These are phyloP conservation scores for Hololepta plana DNA, from an alignment of 2,888 invertebrate species.

Conservation along the genomic window DNA sequence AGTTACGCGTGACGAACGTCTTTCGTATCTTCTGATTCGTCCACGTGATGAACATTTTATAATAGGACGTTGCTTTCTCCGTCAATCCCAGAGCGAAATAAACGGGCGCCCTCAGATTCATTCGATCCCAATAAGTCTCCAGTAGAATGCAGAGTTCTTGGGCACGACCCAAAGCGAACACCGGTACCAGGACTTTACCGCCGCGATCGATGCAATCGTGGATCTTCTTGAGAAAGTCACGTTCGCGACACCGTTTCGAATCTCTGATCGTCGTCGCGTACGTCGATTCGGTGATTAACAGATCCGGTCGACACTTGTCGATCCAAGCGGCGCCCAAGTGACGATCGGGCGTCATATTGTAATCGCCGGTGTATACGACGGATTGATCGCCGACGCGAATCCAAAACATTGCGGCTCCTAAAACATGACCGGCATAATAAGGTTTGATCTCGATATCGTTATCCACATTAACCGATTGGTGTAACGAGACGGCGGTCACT, in stretches of 20 bases:
- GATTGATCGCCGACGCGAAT: conserved; percentile 91
- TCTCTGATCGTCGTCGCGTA: conserved; percentile 98
- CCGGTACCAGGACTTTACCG: conserved; percentile 96
- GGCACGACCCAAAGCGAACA: conserved; percentile 94
- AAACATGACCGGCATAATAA: conserved; percentile 97
- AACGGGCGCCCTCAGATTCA: conserved; percentile 96
- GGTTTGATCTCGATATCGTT: conserved; percentile 94
- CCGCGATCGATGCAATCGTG: conserved; percentile 96
- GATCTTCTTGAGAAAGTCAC: conserved; percentile 93
- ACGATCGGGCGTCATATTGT: conserved; percentile 98
- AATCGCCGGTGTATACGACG: conserved; percentile 97
- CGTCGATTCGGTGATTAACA: conserved; percentile 94
- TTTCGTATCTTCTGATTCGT: conserved; percentile 99
- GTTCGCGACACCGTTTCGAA: conserved; percentile 90
- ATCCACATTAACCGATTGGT: conserved; percentile 95
- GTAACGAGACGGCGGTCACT: conserved; percentile 86
- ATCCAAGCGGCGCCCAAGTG: conserved; percentile 99
- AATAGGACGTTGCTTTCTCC: conserved; percentile 96
- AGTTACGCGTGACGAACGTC: conserved; percentile 96
- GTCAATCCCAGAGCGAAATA: conserved; percentile 96
- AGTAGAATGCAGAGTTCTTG: conserved; percentile 96
- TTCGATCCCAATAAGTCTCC: conserved; percentile 99
- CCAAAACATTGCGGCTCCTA: conserved; percentile 99
- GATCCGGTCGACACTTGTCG: conserved; percentile 90
- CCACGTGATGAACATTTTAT: conserved; percentile 99